Conservation (phyloP, 2,113 vertebrate genomes). For the human region DNA sequence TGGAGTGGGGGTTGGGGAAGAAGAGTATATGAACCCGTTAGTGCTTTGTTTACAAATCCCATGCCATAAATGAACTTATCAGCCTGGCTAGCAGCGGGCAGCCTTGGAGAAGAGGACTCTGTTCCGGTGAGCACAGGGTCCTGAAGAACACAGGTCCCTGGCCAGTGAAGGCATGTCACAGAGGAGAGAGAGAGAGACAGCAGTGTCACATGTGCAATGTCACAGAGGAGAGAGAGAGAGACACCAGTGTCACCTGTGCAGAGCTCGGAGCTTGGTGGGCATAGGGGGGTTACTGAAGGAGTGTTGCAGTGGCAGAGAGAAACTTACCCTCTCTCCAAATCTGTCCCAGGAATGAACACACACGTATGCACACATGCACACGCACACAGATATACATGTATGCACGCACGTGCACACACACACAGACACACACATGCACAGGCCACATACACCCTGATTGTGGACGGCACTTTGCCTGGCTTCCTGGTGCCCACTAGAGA, state of each 20-base stretch:
- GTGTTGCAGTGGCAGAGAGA: background rate
- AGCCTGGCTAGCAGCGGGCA: background rate
- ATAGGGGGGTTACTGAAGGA: background rate
- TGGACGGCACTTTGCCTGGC: background rate
- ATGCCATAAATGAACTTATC: background rate
- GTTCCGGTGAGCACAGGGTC: background rate
- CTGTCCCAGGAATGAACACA: background rate
- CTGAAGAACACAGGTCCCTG: background rate
- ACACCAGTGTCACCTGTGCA: background rate
- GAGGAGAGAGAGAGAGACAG: background rate
- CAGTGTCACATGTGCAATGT: too few species aligned
- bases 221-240: background rate
- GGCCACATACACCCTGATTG: background rate
- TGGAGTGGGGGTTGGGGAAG: background rate
- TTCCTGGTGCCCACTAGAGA: background rate
- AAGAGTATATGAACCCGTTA: fast-evolving
- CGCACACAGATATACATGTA: background rate
- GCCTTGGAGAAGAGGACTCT: background rate
- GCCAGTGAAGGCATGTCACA: background rate
- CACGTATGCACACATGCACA: too few species aligned
- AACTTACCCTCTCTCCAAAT: background rate
- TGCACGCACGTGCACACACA: too few species aligned
- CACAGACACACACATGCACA: background rate
- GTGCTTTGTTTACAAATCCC: background rate
- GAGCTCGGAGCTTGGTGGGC: background rate